Base-by-base conservation (phyloP, 2,113 vertebrate genomes). In the Podarcis raffonei region DNA sequence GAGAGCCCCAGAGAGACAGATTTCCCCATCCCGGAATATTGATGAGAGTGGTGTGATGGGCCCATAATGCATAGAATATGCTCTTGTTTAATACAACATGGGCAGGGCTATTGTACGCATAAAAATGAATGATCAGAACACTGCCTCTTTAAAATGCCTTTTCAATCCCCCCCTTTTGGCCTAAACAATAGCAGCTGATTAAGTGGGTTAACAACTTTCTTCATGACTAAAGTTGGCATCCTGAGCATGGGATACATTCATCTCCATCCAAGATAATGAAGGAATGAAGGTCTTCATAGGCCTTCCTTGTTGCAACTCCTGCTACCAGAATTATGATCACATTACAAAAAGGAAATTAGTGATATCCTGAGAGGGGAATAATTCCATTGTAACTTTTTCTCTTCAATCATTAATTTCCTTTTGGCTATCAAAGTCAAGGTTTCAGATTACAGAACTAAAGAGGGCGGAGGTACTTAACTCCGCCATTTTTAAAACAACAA, bases 341-440 rank as follows among this genome's bases (percentile, higher is more conserved):
- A 79, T 93, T 93, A 93, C 72, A 59, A 25, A 93, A 94, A 94
- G 80, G 92, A 96, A 96, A 95, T 96, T 88, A 95, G 90, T 90
- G 94, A 90, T 90, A 92, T 89, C 89, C 83, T 92, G 76, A 95
- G 92, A 93, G 84, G 83, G 83, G 87, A 95, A 90, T 87, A 95
- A 93, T 90, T 95, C 86, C 13, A 84, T 65, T 94, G 85, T 90
- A 93, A 88, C 85, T 90, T 91, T 92, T 89, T 39, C 20, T 59
- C 93, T 92, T 59, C 90, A 86, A 90, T 95, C 85, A 90, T 96
- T 96, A 96, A 96, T 96, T 97, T 94, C 75, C 89, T 93, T 93
- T 91, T 85, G 94, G 89, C 88, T 65, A 94, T 95, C 78, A 0
- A 35, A 95, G 77, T 90, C 94, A 94, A 93, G 86, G 92, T 93